These are phyloP conservation scores for Eudasyphora cyanicolor DNA, from an alignment of 2,888 invertebrate species.

Conservation along the genomic window DNA sequence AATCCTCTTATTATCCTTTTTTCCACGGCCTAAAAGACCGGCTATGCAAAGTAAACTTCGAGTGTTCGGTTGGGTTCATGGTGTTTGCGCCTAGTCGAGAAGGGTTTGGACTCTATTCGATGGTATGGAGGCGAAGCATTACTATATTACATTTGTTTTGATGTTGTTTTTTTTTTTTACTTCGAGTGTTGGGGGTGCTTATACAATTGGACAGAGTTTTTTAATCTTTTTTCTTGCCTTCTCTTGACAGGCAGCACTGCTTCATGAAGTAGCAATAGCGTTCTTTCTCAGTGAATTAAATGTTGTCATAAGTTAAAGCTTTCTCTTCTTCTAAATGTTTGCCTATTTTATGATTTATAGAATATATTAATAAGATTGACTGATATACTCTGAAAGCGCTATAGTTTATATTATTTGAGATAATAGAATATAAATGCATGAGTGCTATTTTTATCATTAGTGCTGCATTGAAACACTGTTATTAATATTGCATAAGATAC, in stretches of 20 bases:
- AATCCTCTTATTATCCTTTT: not conserved
- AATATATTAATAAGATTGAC: too few species aligned
- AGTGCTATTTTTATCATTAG: not conserved
- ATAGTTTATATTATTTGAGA: too few species aligned
- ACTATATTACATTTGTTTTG: slow-evolving; percentile 4
- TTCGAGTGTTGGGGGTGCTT: not conserved
- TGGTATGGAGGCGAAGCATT: not conserved
- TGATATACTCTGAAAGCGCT: too few species aligned
- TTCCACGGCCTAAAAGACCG: not conserved
- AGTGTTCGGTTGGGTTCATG: not conserved
- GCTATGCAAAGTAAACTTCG: slow-evolving; percentile 3
- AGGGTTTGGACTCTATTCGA: not conserved
- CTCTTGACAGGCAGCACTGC: not conserved
- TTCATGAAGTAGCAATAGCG: not conserved
- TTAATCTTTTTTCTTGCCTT: not conserved
- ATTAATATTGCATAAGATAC: not conserved
- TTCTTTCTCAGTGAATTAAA: not conserved
- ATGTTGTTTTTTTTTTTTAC: not conserved
- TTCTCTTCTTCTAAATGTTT: too few species aligned
- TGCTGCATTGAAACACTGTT: not conserved
- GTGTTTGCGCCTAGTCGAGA: not conserved
- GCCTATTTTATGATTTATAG: too few species aligned
- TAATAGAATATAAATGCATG: not conserved
- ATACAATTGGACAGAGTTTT: not conserved
- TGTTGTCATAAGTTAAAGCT: too few species aligned